These are phyloP conservation scores for Drosophila falleni DNA, from an alignment of 2,888 invertebrate genomes.

Conservation along the genomic window DNA sequence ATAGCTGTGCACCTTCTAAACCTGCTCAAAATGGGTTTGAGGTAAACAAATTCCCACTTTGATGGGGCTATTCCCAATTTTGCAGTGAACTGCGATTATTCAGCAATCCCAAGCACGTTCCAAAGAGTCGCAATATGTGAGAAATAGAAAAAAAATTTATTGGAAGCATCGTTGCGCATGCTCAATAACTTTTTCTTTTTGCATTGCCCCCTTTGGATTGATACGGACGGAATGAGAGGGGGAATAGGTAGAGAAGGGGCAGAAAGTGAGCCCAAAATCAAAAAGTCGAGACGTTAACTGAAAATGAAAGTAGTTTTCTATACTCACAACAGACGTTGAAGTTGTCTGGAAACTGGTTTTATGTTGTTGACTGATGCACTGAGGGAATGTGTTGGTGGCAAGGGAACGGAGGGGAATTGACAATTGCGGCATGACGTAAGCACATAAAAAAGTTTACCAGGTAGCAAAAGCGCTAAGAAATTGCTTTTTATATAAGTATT, in stretches of 20 bases:
- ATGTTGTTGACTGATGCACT: constrained; percentile 22
- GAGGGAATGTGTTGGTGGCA: background rate
- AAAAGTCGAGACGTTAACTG: constrained; percentile 37
- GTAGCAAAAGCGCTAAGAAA: constrained; percentile 36
- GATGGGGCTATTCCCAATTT: constrained; percentile 22
- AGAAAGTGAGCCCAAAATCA: constrained; percentile 33
- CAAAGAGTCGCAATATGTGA: constrained; percentile 10
- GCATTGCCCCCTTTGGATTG: background rate
- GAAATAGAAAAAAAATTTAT: constrained; percentile 29
- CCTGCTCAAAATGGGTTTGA: background rate
- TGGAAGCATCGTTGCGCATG: constrained; percentile 59
- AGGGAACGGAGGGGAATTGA: constrained; percentile 10
- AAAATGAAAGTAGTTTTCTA: constrained; percentile 73
- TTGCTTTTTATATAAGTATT: constrained; percentile 53
- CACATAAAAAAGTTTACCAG: constrained; percentile 35
- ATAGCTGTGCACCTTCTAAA: constrained; percentile 16
- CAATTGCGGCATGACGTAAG: constrained; percentile 66
- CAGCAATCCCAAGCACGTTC: constrained; percentile 55
- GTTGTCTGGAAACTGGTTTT: constrained; percentile 64
- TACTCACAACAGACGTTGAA: constrained; percentile 32
- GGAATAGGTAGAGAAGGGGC: background rate
- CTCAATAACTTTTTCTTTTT: constrained; percentile 55
- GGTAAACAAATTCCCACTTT: constrained; percentile 17
- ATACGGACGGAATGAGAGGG: background rate
- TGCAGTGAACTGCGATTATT: constrained; percentile 12